Evolutionary conservation across 2,797 vertebrate genomes (phyloP).

Genomic region (Parambassis ranga): DNA sequence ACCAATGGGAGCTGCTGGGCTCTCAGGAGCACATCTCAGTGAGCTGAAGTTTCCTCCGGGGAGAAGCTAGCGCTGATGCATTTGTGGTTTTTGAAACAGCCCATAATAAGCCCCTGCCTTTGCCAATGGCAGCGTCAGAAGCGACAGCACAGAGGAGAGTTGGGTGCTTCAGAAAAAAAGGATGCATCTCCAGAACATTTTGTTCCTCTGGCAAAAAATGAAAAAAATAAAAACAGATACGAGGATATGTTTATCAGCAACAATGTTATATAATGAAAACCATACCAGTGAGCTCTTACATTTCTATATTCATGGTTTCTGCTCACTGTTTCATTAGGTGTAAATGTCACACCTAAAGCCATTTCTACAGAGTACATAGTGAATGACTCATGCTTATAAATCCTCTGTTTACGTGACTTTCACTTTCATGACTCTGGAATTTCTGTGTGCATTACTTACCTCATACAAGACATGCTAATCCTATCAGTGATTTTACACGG

Average conservation of each 20-base stretch:
- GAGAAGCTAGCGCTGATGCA: slow-evolving; percentile 56
- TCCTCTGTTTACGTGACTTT: slow-evolving; percentile 3
- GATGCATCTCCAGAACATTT: slow-evolving; percentile 67
- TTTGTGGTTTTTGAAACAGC: slow-evolving; percentile 59
- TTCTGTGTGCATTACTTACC: slow-evolving; percentile 3
- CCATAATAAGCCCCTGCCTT: slow-evolving; percentile 68
- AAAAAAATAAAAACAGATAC: slow-evolving; percentile 46
- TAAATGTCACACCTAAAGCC: neutral
- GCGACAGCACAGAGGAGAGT: slow-evolving; percentile 46
- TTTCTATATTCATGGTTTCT: neutral
- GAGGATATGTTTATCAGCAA: slow-evolving; percentile 49
- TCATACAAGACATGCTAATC: slow-evolving; percentile 31
- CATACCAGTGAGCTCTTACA: neutral
- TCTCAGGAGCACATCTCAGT: slow-evolving; percentile 53
- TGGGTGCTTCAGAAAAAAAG: slow-evolving; percentile 44
- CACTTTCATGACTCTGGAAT: slow-evolving; percentile 34
- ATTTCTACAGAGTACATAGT: neutral
- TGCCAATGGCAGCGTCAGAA: slow-evolving; percentile 58
- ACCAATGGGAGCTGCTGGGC: slow-evolving; percentile 37
- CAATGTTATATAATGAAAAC: slow-evolving; percentile 44
- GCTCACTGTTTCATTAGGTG: neutral
- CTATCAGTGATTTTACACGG: slow-evolving; percentile 17
- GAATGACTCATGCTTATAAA: slow-evolving; percentile 23
- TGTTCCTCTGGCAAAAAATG: slow-evolving; percentile 64
- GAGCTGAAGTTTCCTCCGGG: slow-evolving; percentile 62